Evolutionary conservation across 2,797 vertebrate genomes (phyloP).

Genomic region (Aplochiton taeniatus): DNA sequence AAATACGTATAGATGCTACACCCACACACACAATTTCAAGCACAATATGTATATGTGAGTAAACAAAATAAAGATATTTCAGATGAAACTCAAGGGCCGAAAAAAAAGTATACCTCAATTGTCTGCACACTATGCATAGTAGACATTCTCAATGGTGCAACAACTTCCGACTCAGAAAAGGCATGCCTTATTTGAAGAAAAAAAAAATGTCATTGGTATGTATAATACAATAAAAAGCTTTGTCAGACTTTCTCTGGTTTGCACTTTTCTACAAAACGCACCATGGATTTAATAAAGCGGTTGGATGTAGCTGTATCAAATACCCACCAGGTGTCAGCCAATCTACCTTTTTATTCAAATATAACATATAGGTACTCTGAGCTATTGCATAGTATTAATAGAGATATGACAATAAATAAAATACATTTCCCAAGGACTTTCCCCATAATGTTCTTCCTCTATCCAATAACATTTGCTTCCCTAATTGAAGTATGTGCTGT

Average conservation of each 20-base stretch:
- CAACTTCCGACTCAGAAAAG: constrained; percentile 56
- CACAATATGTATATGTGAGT: constrained; percentile 66
- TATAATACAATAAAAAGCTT: constrained; percentile 65
- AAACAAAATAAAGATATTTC: constrained; percentile 60
- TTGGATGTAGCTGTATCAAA: not conserved
- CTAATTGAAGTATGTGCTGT: too few species aligned
- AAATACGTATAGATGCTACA: constrained; percentile 35
- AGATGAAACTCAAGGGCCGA: constrained; percentile 68
- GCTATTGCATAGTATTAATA: too few species aligned
- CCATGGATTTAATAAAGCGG: not conserved
- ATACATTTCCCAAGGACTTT: too few species aligned
- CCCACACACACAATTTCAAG: constrained; percentile 53
- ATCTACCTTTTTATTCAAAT: not conserved
- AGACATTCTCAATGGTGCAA: constrained; percentile 67
- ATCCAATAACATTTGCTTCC: too few species aligned
- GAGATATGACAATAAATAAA: too few species aligned
- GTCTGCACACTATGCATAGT: constrained; percentile 75
- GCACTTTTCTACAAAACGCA: not conserved
- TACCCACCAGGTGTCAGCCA: constrained; percentile 52
- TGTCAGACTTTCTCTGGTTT: constrained; percentile 48
- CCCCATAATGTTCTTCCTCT: too few species aligned
- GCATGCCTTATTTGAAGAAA: constrained; percentile 69
- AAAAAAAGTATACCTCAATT: constrained; percentile 71
- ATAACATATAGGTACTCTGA: too few species aligned
- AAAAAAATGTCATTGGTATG: constrained; percentile 73